These are phyloP conservation scores for Orchestia grillus DNA, from an alignment of 1,140 invertebrate genomes.

Conservation along the genomic window DNA sequence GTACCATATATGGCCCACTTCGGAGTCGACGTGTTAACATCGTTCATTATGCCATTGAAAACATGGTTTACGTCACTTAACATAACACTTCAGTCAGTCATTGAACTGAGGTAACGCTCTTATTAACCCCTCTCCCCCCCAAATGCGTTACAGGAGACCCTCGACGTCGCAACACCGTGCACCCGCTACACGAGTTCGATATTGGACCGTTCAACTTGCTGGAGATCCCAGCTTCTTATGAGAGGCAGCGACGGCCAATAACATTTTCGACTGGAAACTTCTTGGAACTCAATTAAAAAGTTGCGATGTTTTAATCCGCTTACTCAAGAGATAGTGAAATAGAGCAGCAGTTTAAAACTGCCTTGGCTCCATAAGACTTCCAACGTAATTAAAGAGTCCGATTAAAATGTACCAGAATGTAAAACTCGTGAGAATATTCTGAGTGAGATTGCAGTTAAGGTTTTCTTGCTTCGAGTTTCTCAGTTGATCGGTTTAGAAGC, in stretches of 20 bases:
- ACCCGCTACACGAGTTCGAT: background rate
- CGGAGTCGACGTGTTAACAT: no score
- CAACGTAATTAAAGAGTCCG: background rate
- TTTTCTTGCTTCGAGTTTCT: background rate
- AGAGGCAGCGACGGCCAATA: background rate
- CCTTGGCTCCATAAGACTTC: background rate
- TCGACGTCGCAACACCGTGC: background rate
- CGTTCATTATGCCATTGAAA: no score
- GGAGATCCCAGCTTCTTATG: background rate
- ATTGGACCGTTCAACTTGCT: background rate
- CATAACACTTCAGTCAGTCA: no score
- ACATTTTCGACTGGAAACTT: background rate
- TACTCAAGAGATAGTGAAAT: conserved; percentile 1
- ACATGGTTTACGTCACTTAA: no score
- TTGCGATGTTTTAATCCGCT: background rate
- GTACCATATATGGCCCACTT: no score
- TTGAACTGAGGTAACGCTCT: no score
- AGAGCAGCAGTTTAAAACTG: background rate
- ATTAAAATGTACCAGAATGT: background rate
- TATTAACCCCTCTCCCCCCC: no score
- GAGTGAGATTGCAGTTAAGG: background rate
- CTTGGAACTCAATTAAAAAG: background rate
- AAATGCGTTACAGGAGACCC: no score
- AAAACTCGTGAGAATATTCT: background rate
- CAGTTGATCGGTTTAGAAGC: background rate